phyloP scores from a whole-genome alignment of 2,113 vertebrate genomes.

The Leptosomus discolor region DNA sequence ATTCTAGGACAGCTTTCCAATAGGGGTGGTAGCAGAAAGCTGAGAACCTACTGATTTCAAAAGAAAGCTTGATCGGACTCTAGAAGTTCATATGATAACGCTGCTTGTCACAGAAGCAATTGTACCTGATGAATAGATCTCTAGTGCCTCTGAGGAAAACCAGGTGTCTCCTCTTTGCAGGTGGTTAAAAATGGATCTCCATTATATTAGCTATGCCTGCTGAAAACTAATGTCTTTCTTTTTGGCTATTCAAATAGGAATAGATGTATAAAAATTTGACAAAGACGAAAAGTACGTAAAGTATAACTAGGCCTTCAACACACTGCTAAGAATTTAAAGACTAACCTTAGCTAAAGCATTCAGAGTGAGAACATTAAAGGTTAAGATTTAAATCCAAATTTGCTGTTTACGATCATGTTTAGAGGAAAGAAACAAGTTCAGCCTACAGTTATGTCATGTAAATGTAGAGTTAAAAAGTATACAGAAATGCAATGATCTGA shows the following conservation, averaged over 20 bases:
- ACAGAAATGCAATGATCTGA: neutral
- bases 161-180: neutral
- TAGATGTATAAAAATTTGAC: neutral
- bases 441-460: neutral
- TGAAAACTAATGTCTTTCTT: neutral
- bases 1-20: neutral
- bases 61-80: neutral
- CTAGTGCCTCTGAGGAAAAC: neutral
- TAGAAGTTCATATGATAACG: neutral
- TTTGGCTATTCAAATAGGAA: neutral
- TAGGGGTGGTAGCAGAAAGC: neutral
- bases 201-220: neutral
- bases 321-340: neutral
- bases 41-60: neutral
- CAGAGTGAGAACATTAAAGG: neutral
- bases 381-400: neutral
- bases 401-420: neutral
- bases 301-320: neutral
- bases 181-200: neutral
- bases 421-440: neutral
- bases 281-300: neutral
- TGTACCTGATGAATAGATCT: neutral
- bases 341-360: neutral
- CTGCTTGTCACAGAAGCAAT: neutral
- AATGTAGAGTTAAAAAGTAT: neutral